Base-by-base conservation (phyloP, 2,888 invertebrate genomes). In the Cremastobaeus sp. region DNA sequence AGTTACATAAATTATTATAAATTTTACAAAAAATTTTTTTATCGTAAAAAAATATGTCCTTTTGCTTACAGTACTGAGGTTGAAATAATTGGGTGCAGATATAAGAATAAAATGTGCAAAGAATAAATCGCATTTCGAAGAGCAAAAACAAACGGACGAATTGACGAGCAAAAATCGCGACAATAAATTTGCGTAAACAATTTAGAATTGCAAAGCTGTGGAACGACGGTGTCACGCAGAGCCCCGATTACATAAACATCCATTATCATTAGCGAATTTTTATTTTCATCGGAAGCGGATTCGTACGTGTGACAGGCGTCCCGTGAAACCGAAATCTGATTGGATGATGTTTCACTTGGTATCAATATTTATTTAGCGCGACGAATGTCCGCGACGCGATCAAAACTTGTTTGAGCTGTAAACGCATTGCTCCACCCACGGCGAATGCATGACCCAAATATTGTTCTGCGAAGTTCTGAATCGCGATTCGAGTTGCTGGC, bases 361-460 rank as follows among this genome's bases (percentile, higher is more conserved):
- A 85, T 85, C 84, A 85, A 85, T 86, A 85, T 86, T 86, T 86
- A 85, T 86, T 83, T 83, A 84, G 82, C 81, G 77, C 82, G 79
- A 82, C 82, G 81, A 86, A 84, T 83, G 80, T 83, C 81, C 80
- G 80, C 77, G 78, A 81, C 79, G 76, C 81, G 83, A 85, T 84
- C 84, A 85, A 85, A 85, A 85, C 82, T 84, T 83, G 85, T 85
- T 85, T 84, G 84, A 82, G 78, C 82, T 78, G 80, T 83, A 79
- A 83, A 85, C 83, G 82, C 80, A 79, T 80, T 78, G 81, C 84
- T 82, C 85, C 84, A 80, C 85, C 84, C 82, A 81, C 79, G 73
- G 74, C 43, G 74, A 70, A 72, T 59, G 72, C 76, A 76, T 74
- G 77, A 75, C 66, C 70, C 74, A 70, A 60, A 74, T 77, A 65